Evolutionary conservation across 2,888 invertebrate species (phyloP), one percentile per base, ranked within the genome.

Genomic region (Drosophila vallismaia): DNA sequence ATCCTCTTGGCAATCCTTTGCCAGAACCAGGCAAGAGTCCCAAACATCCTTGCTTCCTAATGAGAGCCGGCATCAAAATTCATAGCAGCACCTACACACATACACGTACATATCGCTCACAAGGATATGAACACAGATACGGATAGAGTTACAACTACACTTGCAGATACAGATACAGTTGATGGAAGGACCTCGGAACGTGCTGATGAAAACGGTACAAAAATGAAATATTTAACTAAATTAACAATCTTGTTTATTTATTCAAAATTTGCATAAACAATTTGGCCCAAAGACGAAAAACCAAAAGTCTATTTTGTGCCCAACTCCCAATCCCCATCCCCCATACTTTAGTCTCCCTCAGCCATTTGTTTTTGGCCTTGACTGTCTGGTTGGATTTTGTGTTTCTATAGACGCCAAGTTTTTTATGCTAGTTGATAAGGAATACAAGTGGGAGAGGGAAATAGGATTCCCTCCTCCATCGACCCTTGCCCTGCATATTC

Each of bases 201-300:
- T 87, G 73, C 82, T 83, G 82, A 88, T 83, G 83, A 84, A 87
- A 88, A 86, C 84, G 86, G 83, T 79, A 87, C 83, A 86, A 88
- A 88, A 86, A 87, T 86, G 85, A 88, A 86, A 88, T 86, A 88
- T 86, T 86, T 86, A 88, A 88, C 85, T 89, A 88, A 86, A 86
- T 86, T 88, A 88, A 86, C 84, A 85, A 88, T 85, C 85, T 86
- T 86, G 86, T 86, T 86, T 86, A 88, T 86, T 88, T 86, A 86
- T 88, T 86, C 88, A 84, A 86, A 88, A 86, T 86, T 86, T 86
- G 86, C 86, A 86, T 86, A 86, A 88, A 88, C 88, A 86, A 86
- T 86, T 86, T 88, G 88, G 78, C 68, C 77, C 33, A 86, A 81
- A 88, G 88, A 88, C 81, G 88, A 81, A 83, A 86, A 88, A 88